phyloP scores from a whole-genome alignment of 2,888 invertebrate genomes.

The Lasius fuliginosus region DNA sequence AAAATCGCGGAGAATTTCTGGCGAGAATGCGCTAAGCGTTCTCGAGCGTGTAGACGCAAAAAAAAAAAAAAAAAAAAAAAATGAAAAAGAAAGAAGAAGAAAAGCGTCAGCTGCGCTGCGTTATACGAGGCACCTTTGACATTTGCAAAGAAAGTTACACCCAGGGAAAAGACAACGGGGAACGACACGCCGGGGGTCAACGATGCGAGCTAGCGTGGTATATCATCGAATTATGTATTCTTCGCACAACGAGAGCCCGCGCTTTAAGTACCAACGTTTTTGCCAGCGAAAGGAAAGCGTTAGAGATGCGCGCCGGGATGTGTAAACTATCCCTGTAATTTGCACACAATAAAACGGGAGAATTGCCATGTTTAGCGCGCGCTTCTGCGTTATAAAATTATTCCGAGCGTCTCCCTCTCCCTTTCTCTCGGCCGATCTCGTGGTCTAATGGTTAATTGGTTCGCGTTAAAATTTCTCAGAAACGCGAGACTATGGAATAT shows the following conservation, averaged over 20 bases:
- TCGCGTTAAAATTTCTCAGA: not conserved
- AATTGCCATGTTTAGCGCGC: conserved; percentile 14
- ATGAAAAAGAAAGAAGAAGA: not conserved
- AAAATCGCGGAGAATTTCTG: conserved; percentile 19
- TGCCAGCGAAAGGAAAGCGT: conserved; percentile 17
- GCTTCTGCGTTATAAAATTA: not conserved
- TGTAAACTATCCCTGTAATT: conserved; percentile 30
- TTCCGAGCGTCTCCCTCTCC: not conserved
- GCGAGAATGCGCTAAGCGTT: not conserved
- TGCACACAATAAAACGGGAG: conserved; percentile 41
- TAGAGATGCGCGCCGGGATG: not conserved
- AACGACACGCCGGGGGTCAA: not conserved
- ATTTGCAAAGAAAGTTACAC: conserved; percentile 70
- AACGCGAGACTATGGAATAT: too few species aligned
- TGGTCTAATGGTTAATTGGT: not conserved
- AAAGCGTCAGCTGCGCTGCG: not conserved
- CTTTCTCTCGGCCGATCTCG: not conserved
- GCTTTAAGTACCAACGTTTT: conserved; percentile 10
- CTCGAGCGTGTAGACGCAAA: conserved; percentile 17
- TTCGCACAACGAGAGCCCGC: conserved; percentile 14
- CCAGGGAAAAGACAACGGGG: conserved; percentile 32
- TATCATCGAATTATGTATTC: conserved; percentile 49
- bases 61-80: not conserved
- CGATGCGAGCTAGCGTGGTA: not conserved
- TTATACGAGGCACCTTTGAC: conserved; percentile 60